Base-by-base conservation (phyloP, 2,113 vertebrate genomes). In the Erpornis zantholeuca region DNA sequence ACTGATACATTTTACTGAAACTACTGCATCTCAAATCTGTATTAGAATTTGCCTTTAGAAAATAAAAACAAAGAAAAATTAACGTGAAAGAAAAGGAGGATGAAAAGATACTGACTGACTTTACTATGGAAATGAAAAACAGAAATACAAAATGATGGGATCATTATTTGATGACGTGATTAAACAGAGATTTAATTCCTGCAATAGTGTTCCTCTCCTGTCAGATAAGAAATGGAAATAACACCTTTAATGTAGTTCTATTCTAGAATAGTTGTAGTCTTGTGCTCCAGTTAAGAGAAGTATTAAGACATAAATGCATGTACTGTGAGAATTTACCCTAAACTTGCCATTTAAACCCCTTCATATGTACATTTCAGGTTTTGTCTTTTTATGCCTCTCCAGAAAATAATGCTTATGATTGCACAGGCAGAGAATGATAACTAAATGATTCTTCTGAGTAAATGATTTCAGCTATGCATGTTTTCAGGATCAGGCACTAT, bases 91-190 rank as follows among this genome's bases (percentile, higher is more conserved):
- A 66, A 84, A 90, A 91, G 47, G 50, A 77, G 57, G 59, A 64
- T n/a, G 38, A 86, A 82, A 83, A 92, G 44, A 59, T 50, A 86
- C 29, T 88, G 78, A 31, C 33, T 93, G 89, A 70, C 15, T 95
- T 87, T 54, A 82, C 25, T 35, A 82, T 82, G 88, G 49, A 84
- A 68, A 94, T 71, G 91, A 83, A 24, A 63, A 91, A 96, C 88
- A 91, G 73, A 91, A 93, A 96, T 92, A 91, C 45, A 79, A 93
- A 93, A 92, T 90, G 88, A 63, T 52, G 38, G 35, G 72, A 44
- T 73, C 15, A 21, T 86, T 91, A 53, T 78, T 91, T 64, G 94
- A 96, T 94, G 94, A 92, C 38, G 54, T 87, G 92, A 94, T 69
- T 38, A 90, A 94, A 36, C 13, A 71, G 73, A 86, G 33, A 86